Evolutionary conservation across 2,888 invertebrate genomes (phyloP).

Genomic region (Taphrorychus bicolor): DNA sequence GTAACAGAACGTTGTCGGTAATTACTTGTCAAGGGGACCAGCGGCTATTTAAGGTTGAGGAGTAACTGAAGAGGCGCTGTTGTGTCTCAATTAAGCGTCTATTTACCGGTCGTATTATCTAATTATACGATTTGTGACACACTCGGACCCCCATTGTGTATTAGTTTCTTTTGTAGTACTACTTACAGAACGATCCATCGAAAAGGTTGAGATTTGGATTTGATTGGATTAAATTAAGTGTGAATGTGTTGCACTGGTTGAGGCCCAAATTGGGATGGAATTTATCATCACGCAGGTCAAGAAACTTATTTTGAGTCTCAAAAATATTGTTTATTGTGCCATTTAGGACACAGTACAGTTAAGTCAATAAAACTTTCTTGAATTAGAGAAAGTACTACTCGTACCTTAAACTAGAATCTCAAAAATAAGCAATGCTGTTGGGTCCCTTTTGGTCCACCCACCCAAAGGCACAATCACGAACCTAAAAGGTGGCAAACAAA

Average conservation of each 20-base stretch:
- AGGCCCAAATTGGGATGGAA: background rate
- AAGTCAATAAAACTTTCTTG: no score
- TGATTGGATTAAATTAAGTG: background rate
- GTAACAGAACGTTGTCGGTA: constrained; percentile 16
- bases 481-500: no score
- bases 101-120: constrained; percentile 27
- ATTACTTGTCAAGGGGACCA: constrained; percentile 30
- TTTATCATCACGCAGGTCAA: no score
- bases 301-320: no score
- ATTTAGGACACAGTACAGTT: no score
- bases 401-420: no score
- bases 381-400: no score
- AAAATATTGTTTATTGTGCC: no score
- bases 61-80: constrained; percentile 20
- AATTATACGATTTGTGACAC: constrained; percentile 29
- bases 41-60: constrained; percentile 21
- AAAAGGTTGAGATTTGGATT: background rate
- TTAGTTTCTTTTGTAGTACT: constrained; percentile 1
- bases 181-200: background rate
- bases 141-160: constrained; percentile 21
- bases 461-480: no score
- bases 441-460: no score
- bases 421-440: no score
- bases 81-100: constrained; percentile 28
- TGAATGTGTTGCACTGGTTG: background rate